Evolutionary conservation across 35 echinoderm and acorn worm species (phyloP), one percentile per base, ranked within the genome.

Genomic region (Stichopus chloronotus): DNA sequence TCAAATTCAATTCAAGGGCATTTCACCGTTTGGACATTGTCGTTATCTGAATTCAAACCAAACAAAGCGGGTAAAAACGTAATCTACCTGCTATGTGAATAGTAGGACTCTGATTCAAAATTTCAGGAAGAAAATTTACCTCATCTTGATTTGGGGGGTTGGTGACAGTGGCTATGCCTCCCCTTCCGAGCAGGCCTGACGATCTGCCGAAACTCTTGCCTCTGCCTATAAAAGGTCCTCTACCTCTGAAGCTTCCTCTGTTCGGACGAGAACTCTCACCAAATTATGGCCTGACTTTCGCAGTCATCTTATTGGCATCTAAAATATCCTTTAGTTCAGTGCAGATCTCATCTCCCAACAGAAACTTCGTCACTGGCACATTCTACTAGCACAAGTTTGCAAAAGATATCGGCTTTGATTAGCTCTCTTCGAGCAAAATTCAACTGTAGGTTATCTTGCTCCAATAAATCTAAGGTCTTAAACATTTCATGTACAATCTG

Each of bases 291-390:
- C 17, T 87, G 52, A 87, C 84, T 87, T 87, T 87, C 53, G 84
- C 84, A 87, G 84, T 55, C 84, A 87, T 87, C 24, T 87, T 87
- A 87, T 87, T 87, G 55, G 84, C 84, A 87, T 87, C 84, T 59
- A 87, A 52, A 87, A 87, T 87, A n/a, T 87, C 84, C 58, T 92
- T 92, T 4, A 92, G n/a, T 9, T 81, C 25, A 55, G 63, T 83
- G 16, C 78, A 81, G 30, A 92, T 82, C 7, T 92, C 91, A 69
- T 92, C 91, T 53, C 91, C 78, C n/a, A 83, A 92, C 55, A 92
- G 52, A 21, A 59, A 22, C 53, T 81, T 92, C 6, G 79, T 92
- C 53, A 92, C 72, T 57, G 91, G 91, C 23, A 81, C 78, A 63
- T 57, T 54, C 19, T 81, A 22, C 13, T 52, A 81, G 78, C 91